Percentiles rank a stretch among this genome's conserved stretches.
These are phyloP conservation scores for Poecilia velifera DNA, from an alignment of 2,797 vertebrate genomes.

Conservation along the genomic window DNA sequence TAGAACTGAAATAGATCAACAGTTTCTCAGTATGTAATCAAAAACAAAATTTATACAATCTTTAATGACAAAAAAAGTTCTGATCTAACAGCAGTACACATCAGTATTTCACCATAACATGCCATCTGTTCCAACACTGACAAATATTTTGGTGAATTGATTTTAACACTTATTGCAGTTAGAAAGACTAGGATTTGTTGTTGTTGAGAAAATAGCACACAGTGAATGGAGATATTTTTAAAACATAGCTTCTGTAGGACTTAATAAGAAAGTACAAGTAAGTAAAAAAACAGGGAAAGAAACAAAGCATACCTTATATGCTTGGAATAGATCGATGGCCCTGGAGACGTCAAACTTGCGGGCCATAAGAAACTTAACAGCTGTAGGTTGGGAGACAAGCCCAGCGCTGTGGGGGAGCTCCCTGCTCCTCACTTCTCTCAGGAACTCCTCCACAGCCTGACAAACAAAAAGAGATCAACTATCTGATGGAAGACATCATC, in stretches of 20 bases:
- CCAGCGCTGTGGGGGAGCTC: conserved; percentile 84
- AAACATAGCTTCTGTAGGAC: not conserved
- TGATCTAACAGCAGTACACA: not conserved
- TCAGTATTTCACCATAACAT: not conserved
- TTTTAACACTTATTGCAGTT: not conserved
- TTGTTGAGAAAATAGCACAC: not conserved
- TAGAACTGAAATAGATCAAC: not conserved
- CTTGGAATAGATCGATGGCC: conserved; percentile 87
- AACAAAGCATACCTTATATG: conserved; percentile 80
- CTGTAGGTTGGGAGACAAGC: conserved; percentile 84
- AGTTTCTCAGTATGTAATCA: not conserved
- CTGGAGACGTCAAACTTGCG: conserved; percentile 87
- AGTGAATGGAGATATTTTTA: not conserved
- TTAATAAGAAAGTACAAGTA: not conserved
- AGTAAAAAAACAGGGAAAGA: not conserved
- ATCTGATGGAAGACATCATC: conserved; percentile 1
- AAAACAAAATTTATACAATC: not conserved
- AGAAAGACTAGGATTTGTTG: not conserved
- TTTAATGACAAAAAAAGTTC: not conserved
- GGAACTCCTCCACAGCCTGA: conserved; percentile 87
- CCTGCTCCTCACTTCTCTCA: conserved; percentile 79
- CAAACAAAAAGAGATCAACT: conserved; percentile 1
- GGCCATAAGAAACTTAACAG: conserved; percentile 88
- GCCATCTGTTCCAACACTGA: not conserved
- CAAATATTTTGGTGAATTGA: not conserved